These are phyloP conservation scores for Euglossa dilemma DNA, from an alignment of 1,140 invertebrate species.

Conservation along the genomic window DNA sequence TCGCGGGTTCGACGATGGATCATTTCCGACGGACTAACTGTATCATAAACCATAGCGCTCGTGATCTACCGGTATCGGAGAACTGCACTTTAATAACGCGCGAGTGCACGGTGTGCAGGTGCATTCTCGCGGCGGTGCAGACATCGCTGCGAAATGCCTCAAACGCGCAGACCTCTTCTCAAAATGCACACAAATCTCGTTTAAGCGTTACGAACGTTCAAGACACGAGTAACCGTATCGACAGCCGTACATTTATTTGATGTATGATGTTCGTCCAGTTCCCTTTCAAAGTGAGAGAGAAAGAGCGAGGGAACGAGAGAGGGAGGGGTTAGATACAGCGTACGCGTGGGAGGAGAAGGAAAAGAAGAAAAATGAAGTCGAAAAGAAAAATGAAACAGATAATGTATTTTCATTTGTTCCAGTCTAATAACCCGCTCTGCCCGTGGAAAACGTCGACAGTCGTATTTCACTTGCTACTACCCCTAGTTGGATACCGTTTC, in stretches of 20 bases:
- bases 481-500: background rate
- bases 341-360: background rate
- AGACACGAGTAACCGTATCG: background rate
- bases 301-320: background rate
- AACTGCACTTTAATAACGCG: background rate
- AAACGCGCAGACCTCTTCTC: background rate
- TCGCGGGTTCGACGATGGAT: background rate
- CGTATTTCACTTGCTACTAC: constrained; percentile 23
- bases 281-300: background rate
- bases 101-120: background rate
- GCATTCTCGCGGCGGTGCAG: background rate
- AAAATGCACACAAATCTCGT: constrained; percentile 1
- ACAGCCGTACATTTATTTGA: constrained; percentile 19
- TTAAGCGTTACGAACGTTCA: constrained; percentile 18
- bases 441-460: constrained; percentile 7
- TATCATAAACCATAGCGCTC: background rate
- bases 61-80: background rate
- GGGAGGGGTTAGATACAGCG: background rate
- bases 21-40: background rate
- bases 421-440: constrained; percentile 21
- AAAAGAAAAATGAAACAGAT: background rate
- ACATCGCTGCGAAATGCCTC: background rate
- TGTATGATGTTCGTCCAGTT: background rate
- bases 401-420: constrained; percentile 42
- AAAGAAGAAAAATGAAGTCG: background rate